A percentile compares a stretch with the other conserved stretches of the same genome.
Conservation (phyloP, 2,888 invertebrate genomes). For the Eremobia ochroleuca region DNA sequence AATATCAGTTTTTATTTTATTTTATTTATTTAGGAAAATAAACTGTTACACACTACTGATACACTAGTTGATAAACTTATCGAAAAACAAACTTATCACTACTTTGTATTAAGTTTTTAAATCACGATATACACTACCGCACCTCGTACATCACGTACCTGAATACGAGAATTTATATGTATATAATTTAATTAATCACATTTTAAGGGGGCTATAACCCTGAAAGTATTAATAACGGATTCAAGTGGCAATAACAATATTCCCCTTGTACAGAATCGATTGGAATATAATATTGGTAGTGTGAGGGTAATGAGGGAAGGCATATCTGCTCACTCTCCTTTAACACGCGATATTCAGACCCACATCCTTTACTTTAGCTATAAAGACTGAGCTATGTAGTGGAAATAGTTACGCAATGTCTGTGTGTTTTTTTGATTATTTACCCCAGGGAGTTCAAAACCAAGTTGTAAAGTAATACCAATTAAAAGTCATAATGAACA, state of each 20-base stretch:
- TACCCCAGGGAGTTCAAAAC: not conserved
- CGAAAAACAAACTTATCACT: not conserved
- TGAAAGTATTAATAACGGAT: not conserved
- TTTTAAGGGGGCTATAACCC: not conserved
- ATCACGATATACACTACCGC: not conserved
- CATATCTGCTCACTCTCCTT: not conserved
- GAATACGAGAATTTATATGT: not conserved
- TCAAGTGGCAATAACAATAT: not conserved
- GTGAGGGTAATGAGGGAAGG: not conserved
- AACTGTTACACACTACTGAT: too few species aligned
- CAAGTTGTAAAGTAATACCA: not conserved
- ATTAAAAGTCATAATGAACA: not conserved
- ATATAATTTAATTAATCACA: not conserved
- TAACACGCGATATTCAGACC: not conserved
- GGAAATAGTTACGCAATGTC: not conserved
- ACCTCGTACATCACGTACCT: too few species aligned
- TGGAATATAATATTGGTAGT: constrained; percentile 1
- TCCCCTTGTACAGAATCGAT: not conserved
- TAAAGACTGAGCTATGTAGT: not conserved
- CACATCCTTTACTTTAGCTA: not conserved
- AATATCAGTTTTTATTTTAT: too few species aligned
- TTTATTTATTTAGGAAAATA: too few species aligned
- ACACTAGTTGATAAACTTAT: not conserved
- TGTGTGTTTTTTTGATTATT: not conserved
- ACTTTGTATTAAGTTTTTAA: not conserved